Evolutionary conservation across 1,140 invertebrate species (phyloP).

Genomic region (Macrotrachela quadricornifera): DNA sequence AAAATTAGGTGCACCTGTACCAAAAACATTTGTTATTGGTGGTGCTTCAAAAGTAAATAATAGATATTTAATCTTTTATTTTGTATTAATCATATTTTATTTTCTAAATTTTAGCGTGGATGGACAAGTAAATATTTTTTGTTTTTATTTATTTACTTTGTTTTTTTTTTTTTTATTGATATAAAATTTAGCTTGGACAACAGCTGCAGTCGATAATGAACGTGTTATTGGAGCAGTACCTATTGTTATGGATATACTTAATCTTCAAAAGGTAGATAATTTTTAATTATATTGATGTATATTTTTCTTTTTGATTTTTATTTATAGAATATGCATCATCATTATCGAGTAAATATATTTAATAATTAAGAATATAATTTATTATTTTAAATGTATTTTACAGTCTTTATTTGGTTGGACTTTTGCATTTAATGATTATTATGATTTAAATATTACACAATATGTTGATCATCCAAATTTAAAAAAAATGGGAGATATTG

Average conservation of each 20-base stretch:
- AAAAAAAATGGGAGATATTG: slow-evolving; percentile 1
- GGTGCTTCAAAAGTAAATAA: neutral
- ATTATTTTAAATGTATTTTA: neutral
- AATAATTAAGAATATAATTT: neutral
- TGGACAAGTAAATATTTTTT: slow-evolving; percentile 2
- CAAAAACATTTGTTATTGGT: slow-evolving; percentile 1
- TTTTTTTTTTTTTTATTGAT: too few species aligned
- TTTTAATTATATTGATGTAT: neutral
- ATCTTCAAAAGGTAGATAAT: slow-evolving; percentile 16
- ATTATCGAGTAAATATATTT: slow-evolving; percentile 12
- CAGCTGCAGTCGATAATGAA: slow-evolving; percentile 6
- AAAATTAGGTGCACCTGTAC: neutral
- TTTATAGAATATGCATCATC: slow-evolving; percentile 19
- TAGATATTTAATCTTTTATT: neutral
- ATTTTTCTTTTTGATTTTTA: neutral
- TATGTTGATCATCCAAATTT: slow-evolving; percentile 2
- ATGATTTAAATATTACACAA: slow-evolving; percentile 7
- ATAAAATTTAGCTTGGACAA: neutral
- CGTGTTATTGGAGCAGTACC: slow-evolving; percentile 20
- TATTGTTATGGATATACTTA: slow-evolving; percentile 21
- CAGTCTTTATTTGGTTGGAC: slow-evolving; percentile 7
- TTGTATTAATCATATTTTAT: neutral
- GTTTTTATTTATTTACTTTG: too few species aligned
- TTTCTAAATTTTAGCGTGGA: neutral
- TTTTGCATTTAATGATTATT: slow-evolving; percentile 10